These are phyloP conservation scores for Polypterus senegalus DNA, from an alignment of 2,113 vertebrate genomes.

Conservation along the genomic window DNA sequence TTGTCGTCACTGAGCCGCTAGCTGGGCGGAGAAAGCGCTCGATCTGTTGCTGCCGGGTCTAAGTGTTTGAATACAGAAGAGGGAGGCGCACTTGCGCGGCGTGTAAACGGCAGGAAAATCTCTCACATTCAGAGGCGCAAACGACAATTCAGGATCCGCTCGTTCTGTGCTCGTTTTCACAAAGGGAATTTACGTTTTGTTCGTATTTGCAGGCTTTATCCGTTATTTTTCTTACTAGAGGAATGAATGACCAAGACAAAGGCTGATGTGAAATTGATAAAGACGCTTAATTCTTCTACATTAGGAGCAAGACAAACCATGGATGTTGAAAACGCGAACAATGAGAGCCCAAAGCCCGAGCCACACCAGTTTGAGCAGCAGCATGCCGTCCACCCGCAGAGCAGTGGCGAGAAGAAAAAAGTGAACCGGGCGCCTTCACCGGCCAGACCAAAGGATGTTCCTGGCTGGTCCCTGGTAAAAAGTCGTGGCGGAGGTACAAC, in stretches of 20 bases:
- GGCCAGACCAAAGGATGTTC: constrained; percentile 73
- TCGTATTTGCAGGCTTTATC: too few species aligned
- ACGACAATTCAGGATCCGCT: too few species aligned
- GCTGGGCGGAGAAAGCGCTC: constrained; percentile 34
- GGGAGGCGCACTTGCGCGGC: constrained; percentile 4
- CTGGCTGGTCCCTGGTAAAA: constrained; percentile 75
- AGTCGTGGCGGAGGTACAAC: constrained; percentile 57
- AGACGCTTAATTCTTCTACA: constrained; percentile 52
- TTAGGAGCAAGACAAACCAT: constrained; percentile 57
- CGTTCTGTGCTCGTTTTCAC: too few species aligned
- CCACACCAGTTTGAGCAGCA: constrained; percentile 29
- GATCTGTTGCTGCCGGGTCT: not conserved
- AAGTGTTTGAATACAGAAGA: constrained; percentile 3
- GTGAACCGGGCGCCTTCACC: constrained; percentile 78
- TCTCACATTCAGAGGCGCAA: too few species aligned
- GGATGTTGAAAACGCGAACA: constrained; percentile 46
- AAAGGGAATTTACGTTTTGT: too few species aligned
- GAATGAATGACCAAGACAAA: constrained; percentile 74
- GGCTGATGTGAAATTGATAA: constrained; percentile 51
- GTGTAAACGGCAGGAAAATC: constrained; percentile 2
- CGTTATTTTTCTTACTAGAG: constrained; percentile 21
- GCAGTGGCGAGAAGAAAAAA: constrained; percentile 57
- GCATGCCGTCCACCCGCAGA: constrained; percentile 17
- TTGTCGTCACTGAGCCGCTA: constrained; percentile 21
- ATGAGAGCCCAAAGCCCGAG: constrained; percentile 33